Base-by-base conservation (phyloP, 1,140 invertebrate species). In the Leptinotarsa texana region DNA sequence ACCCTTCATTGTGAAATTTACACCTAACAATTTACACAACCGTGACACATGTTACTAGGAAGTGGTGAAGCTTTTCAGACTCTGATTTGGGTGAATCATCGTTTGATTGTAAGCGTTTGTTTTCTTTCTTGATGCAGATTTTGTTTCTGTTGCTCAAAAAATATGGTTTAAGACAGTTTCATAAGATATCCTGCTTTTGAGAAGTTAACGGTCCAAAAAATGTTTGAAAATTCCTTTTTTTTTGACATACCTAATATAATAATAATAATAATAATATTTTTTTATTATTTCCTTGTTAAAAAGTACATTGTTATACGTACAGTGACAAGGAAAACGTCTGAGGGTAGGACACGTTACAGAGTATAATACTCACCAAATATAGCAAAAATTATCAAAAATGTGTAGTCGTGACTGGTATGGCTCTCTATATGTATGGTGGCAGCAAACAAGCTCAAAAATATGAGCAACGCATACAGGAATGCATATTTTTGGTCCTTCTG, bases 401-500 rank as follows among this genome's bases (percentile, higher is more conserved):
- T 82, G 4, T 76, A 68, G 71, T 82, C 73, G 15, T 77, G 77
- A 21, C 77, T 79, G 13, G 79, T 80, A 22, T 76, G 74, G 66
- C 78, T 79, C 72, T 81, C 80, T 62, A 82, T 79, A 61, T 82
- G 79, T 18, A 82, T 77, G 17, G 78, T 79, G 11, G 80, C 79
- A 15, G 79, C 76, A 73, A 82, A 80, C 8, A 82, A 66, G 49
- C 79, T 80, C 33, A 82, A 61, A 51, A 82, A 82, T 69, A 80
- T 80, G 18, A 82, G 63, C 24, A 80, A 73, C n/a, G 80, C 80
- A 66, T 80, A 82, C 3, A 82, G 47, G 63, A 82, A 82, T 22
- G 80, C 80, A 72, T 78, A 82, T 76, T 82, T 82, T 47, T 82
- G 78, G 70, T 80, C 80, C 69, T 72, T 82, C 79, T 81, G 74